phyloP scores from a whole-genome alignment of 2,113 vertebrate species.

The Okapia johnstoni region DNA sequence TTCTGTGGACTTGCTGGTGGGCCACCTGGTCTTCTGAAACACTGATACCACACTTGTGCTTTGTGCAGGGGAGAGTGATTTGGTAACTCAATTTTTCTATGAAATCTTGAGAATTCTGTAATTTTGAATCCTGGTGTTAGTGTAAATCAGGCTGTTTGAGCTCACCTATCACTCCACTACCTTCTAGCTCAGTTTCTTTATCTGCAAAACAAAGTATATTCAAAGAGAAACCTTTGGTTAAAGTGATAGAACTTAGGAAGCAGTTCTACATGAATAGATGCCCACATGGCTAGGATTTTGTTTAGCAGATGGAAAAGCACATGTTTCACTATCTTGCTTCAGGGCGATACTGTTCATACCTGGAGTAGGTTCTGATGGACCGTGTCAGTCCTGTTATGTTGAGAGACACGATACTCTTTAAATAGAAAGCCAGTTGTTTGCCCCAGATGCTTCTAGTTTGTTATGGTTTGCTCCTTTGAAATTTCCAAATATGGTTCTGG shows the following conservation, averaged over 20 bases:
- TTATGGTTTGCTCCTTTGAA: conserved; percentile 42
- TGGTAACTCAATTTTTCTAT: background rate
- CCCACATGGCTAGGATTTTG: background rate
- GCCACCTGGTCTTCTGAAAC: background rate
- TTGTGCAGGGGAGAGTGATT: background rate
- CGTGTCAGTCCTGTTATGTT: background rate
- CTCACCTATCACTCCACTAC: background rate
- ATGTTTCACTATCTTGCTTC: background rate
- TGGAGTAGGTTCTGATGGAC: background rate
- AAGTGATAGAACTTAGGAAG: background rate
- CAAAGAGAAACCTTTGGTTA: background rate
- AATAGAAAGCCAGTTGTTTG: conserved; percentile 47
- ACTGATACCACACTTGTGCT: background rate
- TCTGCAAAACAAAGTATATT: background rate
- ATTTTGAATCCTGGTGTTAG: background rate
- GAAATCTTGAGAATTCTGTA: background rate
- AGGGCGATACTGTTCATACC: background rate
- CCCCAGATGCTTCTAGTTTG: conserved; percentile 34
- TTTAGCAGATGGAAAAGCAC: background rate
- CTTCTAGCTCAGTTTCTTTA: background rate
- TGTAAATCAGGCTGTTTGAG: background rate
- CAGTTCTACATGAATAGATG: background rate
- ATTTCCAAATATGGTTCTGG: conserved; percentile 51
- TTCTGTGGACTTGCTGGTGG: background rate
- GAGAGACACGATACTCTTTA: background rate